Conservation (phyloP, 64 coral and sea anemone genomes). For the Porites australiensis region DNA sequence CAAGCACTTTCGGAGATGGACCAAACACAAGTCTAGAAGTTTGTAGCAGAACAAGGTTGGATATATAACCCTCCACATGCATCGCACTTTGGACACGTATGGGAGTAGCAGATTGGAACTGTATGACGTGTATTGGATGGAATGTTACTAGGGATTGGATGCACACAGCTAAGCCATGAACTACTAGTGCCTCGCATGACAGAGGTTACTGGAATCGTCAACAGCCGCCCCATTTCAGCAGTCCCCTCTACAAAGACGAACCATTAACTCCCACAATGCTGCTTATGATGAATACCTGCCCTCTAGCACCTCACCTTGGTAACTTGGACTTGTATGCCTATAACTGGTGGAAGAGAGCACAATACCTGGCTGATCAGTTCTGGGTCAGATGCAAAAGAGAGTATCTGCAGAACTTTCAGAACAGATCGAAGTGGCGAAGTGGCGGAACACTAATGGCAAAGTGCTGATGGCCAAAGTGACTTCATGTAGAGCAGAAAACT, state of each 20-base stretch:
- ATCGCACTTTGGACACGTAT: slow-evolving; percentile 1
- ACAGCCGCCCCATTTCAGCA: background rate
- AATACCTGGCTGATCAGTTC: background rate
- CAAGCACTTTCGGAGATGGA: too few relatives aligned
- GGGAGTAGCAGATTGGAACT: background rate
- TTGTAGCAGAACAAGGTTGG: too few relatives aligned
- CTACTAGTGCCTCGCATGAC: background rate
- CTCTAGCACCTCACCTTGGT: too few relatives aligned
- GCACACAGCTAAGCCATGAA: background rate
- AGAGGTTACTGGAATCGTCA: background rate
- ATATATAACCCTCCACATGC: background rate
- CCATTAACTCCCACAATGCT: too few relatives aligned
- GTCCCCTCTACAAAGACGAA: background rate
- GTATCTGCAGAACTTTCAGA: background rate
- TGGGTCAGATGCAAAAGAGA: background rate
- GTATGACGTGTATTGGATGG: slow-evolving; percentile 4
- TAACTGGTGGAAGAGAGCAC: too few relatives aligned
- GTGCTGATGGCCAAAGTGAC: too few relatives aligned
- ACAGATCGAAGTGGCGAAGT: background rate
- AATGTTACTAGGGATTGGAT: background rate
- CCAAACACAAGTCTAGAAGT: too few relatives aligned
- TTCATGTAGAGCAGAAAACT: too few relatives aligned
- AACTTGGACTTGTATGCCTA: too few relatives aligned
- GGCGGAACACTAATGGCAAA: too few relatives aligned
- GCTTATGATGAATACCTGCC: too few relatives aligned